A percentile compares a stretch with the other conserved stretches of the same genome.
phyloP scores from a whole-genome alignment of 2,888 invertebrate genomes.

The Thecocarcelia acutangulata region DNA sequence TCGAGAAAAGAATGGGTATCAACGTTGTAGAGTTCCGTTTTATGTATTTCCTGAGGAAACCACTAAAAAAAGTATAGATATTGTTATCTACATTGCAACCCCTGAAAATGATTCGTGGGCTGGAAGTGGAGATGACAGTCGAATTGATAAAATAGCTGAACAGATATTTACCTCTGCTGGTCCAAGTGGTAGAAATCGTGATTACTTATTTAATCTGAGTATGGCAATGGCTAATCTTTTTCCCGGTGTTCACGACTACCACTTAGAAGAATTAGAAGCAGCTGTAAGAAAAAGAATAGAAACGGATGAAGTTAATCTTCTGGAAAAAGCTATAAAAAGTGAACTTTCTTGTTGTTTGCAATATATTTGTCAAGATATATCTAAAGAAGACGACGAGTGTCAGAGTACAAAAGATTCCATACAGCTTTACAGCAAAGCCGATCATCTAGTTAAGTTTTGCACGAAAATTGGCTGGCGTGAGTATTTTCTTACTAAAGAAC shows the following conservation, averaged over 20 bases:
- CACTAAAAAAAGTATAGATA: slow-evolving; percentile 53
- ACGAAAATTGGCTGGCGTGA: slow-evolving; percentile 74
- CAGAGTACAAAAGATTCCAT: slow-evolving; percentile 1
- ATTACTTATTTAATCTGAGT: slow-evolving; percentile 94
- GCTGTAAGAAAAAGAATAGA: slow-evolving; percentile 80
- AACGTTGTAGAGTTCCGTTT: slow-evolving; percentile 87
- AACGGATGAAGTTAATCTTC: slow-evolving; percentile 70
- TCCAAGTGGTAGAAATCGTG: slow-evolving; percentile 94
- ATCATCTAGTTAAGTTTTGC: slow-evolving; percentile 70
- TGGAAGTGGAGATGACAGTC: slow-evolving; percentile 83
- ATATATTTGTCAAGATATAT: slow-evolving; percentile 37
- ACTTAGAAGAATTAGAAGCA: slow-evolving; percentile 88
- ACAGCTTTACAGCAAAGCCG: slow-evolving; percentile 59
- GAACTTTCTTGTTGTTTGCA: slow-evolving; percentile 72
- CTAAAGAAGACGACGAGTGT: slow-evolving; percentile 32
- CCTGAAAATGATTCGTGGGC: slow-evolving; percentile 90
- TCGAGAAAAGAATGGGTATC: slow-evolving; percentile 96
- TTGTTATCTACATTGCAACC: slow-evolving; percentile 87
- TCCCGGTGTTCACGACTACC: slow-evolving; percentile 88
- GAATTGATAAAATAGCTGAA: slow-evolving; percentile 88
- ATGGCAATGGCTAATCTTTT: slow-evolving; percentile 88
- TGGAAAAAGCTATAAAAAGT: slow-evolving; percentile 71
- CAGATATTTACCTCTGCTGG: slow-evolving; percentile 89
- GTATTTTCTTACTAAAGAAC: slow-evolving; percentile 66
- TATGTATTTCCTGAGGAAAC: slow-evolving; percentile 81